Evolutionary conservation across 2,888 invertebrate species (phyloP).

Genomic region (Hyalella azteca): DNA sequence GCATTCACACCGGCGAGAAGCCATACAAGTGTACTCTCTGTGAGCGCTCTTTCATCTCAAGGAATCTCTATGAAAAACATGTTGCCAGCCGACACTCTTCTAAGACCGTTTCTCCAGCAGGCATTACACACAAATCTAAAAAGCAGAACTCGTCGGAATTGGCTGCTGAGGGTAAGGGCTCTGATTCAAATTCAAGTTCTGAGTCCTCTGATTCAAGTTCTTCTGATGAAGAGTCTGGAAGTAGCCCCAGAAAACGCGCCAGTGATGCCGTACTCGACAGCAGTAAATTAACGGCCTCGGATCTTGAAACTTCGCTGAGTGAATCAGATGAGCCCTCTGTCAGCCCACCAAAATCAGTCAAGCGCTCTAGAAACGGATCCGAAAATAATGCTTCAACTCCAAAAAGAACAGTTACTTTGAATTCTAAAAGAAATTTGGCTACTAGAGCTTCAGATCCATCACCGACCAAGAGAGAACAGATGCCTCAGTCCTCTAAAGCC

Average conservation of each 20-base stretch:
- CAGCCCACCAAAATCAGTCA: not conserved
- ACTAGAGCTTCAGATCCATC: not conserved
- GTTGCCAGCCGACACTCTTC: conserved; percentile 45
- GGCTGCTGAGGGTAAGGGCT: not conserved
- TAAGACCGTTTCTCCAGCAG: conserved; percentile 46
- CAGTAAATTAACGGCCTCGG: conserved; percentile 34
- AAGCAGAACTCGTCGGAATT: not conserved
- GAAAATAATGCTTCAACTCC: not conserved
- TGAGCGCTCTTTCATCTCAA: conserved; percentile 79
- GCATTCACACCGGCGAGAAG: conserved; percentile 53
- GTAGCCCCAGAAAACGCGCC: not conserved
- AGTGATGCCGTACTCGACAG: not conserved
- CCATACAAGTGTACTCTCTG: conserved; percentile 68
- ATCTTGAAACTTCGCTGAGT: conserved; percentile 37
- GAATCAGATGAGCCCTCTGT: conserved; percentile 20
- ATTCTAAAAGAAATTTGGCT: not conserved
- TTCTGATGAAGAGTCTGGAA: conserved; percentile 16
- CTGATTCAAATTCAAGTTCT: conserved; percentile 26
- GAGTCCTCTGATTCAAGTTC: conserved; percentile 23
- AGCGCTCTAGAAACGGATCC: not conserved
- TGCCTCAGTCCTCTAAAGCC: not conserved
- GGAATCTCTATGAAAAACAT: conserved; percentile 77
- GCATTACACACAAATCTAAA: not conserved
- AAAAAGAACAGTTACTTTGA: conserved; percentile 1
- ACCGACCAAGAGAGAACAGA: not conserved